Base-by-base conservation (phyloP, 1,140 invertebrate genomes). In the Drosophila simulans region DNA sequence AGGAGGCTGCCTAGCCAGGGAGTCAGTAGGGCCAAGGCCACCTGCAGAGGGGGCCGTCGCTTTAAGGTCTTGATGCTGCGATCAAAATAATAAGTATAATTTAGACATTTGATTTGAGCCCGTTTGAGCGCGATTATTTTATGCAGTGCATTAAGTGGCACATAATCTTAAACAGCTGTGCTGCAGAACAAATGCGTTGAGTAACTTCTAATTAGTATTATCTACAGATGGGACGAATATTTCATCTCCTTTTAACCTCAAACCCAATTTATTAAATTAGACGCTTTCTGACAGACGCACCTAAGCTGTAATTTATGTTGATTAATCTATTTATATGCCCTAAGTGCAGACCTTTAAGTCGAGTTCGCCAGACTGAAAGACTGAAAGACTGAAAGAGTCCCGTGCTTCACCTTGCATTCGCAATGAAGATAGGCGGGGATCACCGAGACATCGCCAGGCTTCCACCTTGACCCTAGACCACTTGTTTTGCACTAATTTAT, bases 21-120 rank as follows among this genome's bases (percentile, higher is more conserved):
- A 45, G 65, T 53, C 54, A 72, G 55, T 72, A 72, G 52, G 68
- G 69, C 48, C 69, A 72, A 72, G 69, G 69, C 69, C 69, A 72
- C 10, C 48, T 49, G 45, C 52, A 31, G 12, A 11, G 12, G 15
- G 25, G 25, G 25, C 57, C 48, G 10, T n/a, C 2, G 22, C 22
- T 34, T 31, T 10, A 49, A 34, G 25, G n/a, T 1, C 17, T 45
- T 20, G 15, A 10, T 10, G 3, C 15, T 3, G n/a, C n/a, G 13
- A 17, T 5, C 0, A 42, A 17, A 15, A 42, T n/a, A 42, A 12
- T 39, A 12, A 39, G 13, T 5, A 39, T 13, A 40, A 40, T 15
- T 40, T 5, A 15, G n/a, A 40, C 37, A 39, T n/a, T 39, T n/a
- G n/a, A 5, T n/a, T 39, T 5, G 37, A 39, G 31, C 31, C 31